Conservation (phyloP, 2,797 vertebrate genomes). For the Micropoecilia bifurca region DNA sequence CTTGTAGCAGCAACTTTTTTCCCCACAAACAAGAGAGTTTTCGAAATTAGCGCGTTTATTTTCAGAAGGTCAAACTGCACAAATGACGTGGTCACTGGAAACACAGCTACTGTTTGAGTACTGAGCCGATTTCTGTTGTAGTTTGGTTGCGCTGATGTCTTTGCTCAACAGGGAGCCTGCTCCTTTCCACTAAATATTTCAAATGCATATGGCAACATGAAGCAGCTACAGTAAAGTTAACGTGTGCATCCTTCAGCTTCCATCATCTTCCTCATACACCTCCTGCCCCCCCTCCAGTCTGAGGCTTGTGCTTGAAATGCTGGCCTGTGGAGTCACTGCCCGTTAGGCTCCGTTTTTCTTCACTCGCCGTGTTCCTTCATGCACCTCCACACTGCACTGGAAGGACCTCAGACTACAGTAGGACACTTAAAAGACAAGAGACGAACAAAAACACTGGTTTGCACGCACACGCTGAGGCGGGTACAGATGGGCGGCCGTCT, state of each 20-base stretch:
- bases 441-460: constrained; percentile 33
- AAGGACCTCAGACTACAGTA: constrained; percentile 36
- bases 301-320: constrained; percentile 59
- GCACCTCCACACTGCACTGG: constrained; percentile 23
- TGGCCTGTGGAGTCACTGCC: constrained; percentile 57
- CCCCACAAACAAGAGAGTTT: no score
- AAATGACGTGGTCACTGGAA: no score
- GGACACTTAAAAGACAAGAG: constrained; percentile 34
- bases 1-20: no score
- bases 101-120: background rate
- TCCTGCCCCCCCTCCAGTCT: constrained; percentile 29
- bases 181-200: background rate
- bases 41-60: no score
- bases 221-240: background rate
- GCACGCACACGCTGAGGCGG: constrained; percentile 9
- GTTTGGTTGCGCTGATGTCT: background rate
- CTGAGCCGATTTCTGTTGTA: background rate
- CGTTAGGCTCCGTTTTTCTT: constrained; percentile 18
- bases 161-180: background rate
- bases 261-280: background rate
- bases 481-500: constrained; percentile 5
- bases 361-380: constrained; percentile 25
- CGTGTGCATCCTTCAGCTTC: background rate
- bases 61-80: no score
- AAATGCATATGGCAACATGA: background rate